phyloP scores from a whole-genome alignment of 2,113 vertebrate species.

The Orientallactaga bullata region DNA sequence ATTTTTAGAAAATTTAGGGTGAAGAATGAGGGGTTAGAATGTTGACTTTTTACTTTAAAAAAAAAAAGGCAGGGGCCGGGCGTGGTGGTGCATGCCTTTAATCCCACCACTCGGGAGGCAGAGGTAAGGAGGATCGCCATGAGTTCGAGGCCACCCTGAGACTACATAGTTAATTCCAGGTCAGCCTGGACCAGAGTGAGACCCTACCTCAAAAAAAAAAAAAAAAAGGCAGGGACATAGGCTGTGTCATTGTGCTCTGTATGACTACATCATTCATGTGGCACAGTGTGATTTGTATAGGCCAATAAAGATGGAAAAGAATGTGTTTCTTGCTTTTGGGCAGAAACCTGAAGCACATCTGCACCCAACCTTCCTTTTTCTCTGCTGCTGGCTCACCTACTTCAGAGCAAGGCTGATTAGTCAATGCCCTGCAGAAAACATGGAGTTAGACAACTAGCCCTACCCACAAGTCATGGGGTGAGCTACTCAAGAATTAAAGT shows the following conservation, averaged over 20 bases:
- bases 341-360: not conserved
- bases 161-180: too few species aligned
- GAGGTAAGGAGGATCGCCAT: too few species aligned
- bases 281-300: too few species aligned
- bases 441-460: fast-evolving
- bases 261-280: too few species aligned
- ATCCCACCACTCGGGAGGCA: too few species aligned
- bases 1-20: not conserved
- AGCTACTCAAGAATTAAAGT: not conserved
- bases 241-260: not conserved
- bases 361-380: not conserved
- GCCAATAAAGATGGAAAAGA: not conserved
- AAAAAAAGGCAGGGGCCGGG: too few species aligned
- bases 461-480: fast-evolving
- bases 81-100: too few species aligned
- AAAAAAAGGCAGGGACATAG: not conserved
- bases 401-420: not conserved
- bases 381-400: not conserved
- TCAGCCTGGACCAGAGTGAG: not conserved
- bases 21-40: not conserved
- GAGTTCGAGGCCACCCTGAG: too few species aligned
- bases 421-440: not conserved
- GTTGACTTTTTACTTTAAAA: not conserved
- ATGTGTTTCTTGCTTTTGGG: not conserved
- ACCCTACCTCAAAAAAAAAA: not conserved